Conservation (phyloP, 2,113 vertebrate genomes). For the Ailuropoda melanoleuca region DNA sequence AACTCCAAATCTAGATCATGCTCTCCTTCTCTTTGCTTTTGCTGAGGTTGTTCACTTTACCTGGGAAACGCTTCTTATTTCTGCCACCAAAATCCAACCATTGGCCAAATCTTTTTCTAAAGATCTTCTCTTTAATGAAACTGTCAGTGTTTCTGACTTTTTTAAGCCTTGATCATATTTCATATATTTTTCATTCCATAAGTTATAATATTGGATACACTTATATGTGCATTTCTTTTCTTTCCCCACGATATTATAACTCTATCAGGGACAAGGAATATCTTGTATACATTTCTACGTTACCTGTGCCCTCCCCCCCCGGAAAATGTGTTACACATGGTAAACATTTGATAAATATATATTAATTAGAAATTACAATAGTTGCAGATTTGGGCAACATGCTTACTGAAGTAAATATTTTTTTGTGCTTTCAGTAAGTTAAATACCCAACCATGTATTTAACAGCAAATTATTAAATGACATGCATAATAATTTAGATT, state of each 20-base stretch:
- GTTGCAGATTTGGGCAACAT: neutral
- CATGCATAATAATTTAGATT: constrained; percentile 56
- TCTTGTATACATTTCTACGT: neutral
- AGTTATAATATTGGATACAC: neutral
- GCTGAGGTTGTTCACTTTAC: neutral
- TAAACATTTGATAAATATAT: neutral
- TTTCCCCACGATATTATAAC: neutral
- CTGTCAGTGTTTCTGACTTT: neutral
- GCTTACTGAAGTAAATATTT: constrained; percentile 24
- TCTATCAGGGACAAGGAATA: neutral
- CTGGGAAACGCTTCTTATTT: neutral
- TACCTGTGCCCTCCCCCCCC: neutral
- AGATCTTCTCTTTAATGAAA: neutral
- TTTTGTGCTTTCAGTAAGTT: neutral
- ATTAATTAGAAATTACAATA: neutral
- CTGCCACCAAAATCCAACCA: neutral
- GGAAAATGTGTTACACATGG: neutral
- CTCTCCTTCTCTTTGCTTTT: neutral
- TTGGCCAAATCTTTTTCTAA: neutral
- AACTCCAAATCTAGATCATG: no score
- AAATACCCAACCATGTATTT: constrained; percentile 48
- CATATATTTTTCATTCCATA: neutral
- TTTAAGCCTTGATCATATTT: neutral
- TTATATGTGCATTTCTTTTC: neutral
- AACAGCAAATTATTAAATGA: constrained; percentile 56